phyloP scores from a whole-genome alignment of 1,140 invertebrate species.

The Alviniconcha marisindica region DNA sequence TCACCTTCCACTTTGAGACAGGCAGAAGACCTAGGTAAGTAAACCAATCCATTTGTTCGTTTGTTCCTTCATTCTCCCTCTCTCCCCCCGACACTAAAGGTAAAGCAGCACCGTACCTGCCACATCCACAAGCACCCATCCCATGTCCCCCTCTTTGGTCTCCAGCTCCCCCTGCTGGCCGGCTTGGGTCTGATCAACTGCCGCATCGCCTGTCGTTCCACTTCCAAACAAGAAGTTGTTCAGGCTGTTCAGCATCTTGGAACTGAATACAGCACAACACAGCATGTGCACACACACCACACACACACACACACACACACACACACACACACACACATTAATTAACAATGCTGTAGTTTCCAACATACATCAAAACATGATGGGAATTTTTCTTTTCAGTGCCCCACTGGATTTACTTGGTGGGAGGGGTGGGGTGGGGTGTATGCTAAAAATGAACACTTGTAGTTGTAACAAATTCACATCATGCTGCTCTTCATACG shows the following conservation, averaged over 20 bases:
- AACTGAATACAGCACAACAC: neutral
- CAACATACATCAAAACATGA: too few relatives aligned
- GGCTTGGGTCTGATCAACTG: constrained; percentile 2
- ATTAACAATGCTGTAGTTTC: too few relatives aligned
- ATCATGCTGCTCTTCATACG: too few relatives aligned
- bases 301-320: constrained; percentile 6
- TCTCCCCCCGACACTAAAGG: neutral
- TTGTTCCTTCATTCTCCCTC: too few relatives aligned
- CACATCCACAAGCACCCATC: constrained; percentile 49
- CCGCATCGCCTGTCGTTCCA: constrained; percentile 1
- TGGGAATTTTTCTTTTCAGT: too few relatives aligned
- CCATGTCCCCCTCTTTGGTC: constrained; percentile 42
- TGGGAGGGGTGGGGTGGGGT: too few relatives aligned
- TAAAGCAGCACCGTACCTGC: constrained; percentile 38
- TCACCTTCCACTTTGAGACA: neutral
- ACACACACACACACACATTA: neutral
- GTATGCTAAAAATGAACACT: too few relatives aligned
- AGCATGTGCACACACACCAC: neutral
- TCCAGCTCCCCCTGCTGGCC: constrained; percentile 29
- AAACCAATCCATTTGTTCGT: too few relatives aligned
- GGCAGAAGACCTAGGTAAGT: too few relatives aligned
- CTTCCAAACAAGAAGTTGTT: constrained; percentile 50
- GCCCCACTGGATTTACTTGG: too few relatives aligned
- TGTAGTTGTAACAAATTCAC: too few relatives aligned
- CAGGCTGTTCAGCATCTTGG: constrained; percentile 51